phyloP scores from a whole-genome alignment of 2,888 invertebrate species.

The Cylindroiulus punctatus region DNA sequence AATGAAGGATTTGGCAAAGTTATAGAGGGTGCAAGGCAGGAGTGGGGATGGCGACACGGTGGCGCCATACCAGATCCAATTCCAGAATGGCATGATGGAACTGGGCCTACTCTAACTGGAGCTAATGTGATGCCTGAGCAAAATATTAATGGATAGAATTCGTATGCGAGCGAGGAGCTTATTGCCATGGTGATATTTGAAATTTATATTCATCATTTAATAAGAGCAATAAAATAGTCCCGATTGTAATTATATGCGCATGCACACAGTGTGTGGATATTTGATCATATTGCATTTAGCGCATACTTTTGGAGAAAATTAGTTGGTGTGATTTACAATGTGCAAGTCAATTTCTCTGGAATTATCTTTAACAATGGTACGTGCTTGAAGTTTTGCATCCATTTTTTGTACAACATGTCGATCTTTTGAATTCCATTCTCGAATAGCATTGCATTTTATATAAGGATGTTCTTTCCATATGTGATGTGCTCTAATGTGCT shows the following conservation, averaged over 20 bases:
- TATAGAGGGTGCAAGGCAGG: not conserved
- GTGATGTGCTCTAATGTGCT: too few relatives aligned
- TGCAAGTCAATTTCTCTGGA: not conserved
- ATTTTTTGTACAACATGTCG: not conserved
- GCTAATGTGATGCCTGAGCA: not conserved
- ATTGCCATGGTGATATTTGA: constrained; percentile 12
- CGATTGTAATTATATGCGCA: not conserved
- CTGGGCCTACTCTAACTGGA: not conserved
- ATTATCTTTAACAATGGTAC: not conserved
- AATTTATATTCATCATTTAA: constrained; percentile 42
- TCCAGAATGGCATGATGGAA: not conserved
- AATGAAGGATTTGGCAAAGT: constrained; percentile 54
- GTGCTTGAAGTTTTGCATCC: not conserved
- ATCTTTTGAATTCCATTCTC: not conserved
- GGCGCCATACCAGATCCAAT: constrained; percentile 21
- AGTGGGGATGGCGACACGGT: constrained; percentile 40
- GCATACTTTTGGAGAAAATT: not conserved
- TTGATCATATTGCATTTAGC: not conserved
- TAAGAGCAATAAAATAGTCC: not conserved
- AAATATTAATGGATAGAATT: constrained; percentile 16
- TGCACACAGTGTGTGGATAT: not conserved
- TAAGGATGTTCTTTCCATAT: not conserved
- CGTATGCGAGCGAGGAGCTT: not conserved
- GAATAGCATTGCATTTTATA: not conserved
- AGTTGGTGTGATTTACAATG: not conserved